Conservation (phyloP, 2,797 vertebrate genomes). For the Pipistrellus pygmaeus region DNA sequence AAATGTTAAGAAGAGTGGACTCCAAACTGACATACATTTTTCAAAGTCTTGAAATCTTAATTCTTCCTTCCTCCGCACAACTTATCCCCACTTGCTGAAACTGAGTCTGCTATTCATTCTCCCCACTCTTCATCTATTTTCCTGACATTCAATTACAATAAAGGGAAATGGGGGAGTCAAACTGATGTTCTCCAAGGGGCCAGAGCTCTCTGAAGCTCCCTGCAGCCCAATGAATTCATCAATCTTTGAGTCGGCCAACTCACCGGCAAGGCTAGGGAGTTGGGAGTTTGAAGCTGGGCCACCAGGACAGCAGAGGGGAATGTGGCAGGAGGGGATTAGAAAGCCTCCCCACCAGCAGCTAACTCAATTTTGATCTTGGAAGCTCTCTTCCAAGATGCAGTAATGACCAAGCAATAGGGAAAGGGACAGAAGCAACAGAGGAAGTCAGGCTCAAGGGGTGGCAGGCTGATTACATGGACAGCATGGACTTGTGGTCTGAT, state of each 20-base stretch:
- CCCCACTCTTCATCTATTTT: constrained; percentile 53
- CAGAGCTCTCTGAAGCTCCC: constrained; percentile 18
- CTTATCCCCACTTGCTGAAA: not conserved
- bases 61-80: not conserved
- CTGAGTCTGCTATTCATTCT: not conserved
- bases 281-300: not conserved
- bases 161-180: constrained; percentile 26
- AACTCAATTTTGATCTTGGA: not conserved
- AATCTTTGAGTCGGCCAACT: not conserved
- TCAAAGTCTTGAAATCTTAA: constrained; percentile 29
- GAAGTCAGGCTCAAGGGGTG: not conserved
- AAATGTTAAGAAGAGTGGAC: constrained; percentile 19
- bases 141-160: constrained; percentile 65
- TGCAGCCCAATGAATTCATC: not conserved
- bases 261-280: not conserved
- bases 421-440: not conserved
- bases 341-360: not conserved
- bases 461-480: not conserved
- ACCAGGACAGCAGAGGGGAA: not conserved
- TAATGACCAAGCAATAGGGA: not conserved
- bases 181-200: not conserved
- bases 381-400: not conserved
- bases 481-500: not conserved
- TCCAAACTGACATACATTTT: not conserved
- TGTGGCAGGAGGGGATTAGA: not conserved